These are phyloP conservation scores for Diogma glabrata DNA, from an alignment of 2,888 invertebrate species.

Conservation along the genomic window DNA sequence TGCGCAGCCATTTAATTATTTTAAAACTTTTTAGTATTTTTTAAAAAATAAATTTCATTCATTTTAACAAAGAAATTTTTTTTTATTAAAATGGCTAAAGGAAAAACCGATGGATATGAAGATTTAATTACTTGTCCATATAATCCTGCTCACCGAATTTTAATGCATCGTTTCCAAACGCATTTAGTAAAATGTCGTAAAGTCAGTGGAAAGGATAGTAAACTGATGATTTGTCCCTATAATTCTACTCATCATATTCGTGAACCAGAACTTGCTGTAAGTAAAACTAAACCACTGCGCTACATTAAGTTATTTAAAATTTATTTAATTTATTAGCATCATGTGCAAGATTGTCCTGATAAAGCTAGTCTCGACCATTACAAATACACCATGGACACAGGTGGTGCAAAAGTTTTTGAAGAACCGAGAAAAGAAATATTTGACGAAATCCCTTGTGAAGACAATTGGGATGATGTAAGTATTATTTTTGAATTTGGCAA, in stretches of 20 bases:
- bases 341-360: constrained; percentile 20
- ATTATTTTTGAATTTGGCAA: neutral
- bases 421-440: neutral
- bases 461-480: constrained; percentile 12
- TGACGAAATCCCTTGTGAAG: neutral
- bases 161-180: constrained; percentile 37
- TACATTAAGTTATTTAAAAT: neutral
- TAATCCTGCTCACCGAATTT: constrained; percentile 39
- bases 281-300: constrained; percentile 21
- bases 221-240: constrained; percentile 36
- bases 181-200: constrained; percentile 43
- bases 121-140: constrained; percentile 41
- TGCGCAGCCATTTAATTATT: too few relatives aligned
- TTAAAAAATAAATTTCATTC: too few relatives aligned
- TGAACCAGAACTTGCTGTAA: constrained; percentile 39
- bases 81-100: too few relatives aligned
- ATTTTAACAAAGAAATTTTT: too few relatives aligned
- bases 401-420: neutral
- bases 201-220: constrained; percentile 29
- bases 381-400: neutral
- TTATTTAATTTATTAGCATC: constrained; percentile 18
- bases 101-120: constrained; percentile 3
- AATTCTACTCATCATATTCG: constrained; percentile 39
- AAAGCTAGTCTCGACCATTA: constrained; percentile 11
- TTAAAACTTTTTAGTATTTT: too few relatives aligned